phyloP scores from a whole-genome alignment of 2,113 vertebrate genomes.

The Anthoscopus minutus region DNA sequence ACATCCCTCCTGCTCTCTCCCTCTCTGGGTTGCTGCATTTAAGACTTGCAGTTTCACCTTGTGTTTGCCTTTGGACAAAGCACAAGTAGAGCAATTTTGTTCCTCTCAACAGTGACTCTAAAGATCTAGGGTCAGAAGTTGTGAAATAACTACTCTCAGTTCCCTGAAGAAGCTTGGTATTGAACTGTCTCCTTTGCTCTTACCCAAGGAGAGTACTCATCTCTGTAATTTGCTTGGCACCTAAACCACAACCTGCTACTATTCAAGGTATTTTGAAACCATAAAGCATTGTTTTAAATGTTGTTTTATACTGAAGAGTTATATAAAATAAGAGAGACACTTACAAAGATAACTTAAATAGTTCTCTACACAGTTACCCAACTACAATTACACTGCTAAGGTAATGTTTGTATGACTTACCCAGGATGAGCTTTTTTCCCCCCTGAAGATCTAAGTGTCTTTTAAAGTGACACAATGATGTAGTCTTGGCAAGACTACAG shows the following conservation, averaged over 20 bases:
- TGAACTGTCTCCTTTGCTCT: neutral
- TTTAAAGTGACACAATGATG: neutral
- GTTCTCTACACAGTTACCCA: neutral
- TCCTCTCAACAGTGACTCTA: neutral
- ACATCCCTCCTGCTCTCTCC: neutral
- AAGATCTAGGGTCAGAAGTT: neutral
- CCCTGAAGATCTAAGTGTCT: neutral
- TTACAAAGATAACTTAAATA: neutral
- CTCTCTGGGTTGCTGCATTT: neutral
- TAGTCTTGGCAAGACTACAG: neutral
- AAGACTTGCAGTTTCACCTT: neutral
- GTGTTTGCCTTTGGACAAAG: neutral
- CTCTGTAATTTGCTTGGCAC: slow-evolving; percentile 15
- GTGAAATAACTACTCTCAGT: neutral
- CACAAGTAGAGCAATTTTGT: neutral
- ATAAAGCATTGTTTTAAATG: neutral
- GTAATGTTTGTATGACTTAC: neutral
- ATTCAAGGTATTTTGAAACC: neutral
- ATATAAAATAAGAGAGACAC: neutral
- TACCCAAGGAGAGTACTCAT: neutral
- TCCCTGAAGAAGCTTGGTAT: neutral
- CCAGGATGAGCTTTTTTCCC: neutral
- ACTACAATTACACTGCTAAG: neutral
- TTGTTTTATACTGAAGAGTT: neutral
- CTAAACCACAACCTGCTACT: neutral